Evolutionary conservation across 2,888 invertebrate genomes (phyloP), one percentile per base, ranked within the genome.

Genomic region (Lordiphosa fenestrarum): DNA sequence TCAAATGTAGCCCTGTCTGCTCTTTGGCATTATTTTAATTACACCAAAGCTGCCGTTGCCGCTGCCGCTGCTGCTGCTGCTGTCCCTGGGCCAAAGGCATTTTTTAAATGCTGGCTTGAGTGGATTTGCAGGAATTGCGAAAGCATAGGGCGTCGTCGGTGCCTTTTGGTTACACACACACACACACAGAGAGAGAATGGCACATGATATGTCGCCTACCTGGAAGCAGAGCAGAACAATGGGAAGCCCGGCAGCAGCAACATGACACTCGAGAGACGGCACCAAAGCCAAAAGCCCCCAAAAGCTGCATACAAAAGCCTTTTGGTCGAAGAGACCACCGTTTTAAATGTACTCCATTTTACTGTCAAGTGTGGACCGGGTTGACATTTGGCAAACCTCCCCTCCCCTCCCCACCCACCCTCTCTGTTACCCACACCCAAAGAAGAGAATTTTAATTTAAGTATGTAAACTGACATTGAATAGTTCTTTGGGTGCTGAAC

Each of bases 341-440:
- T 80, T 85, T 30, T 85, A 78, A 85, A 85, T 72, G 81, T 85
- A 76, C 85, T 83, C 85, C 77, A 85, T 85, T 78, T 78, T 85
- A 85, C 82, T 85, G 85, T 84, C 78, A 85, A 85, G 86, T 80
- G 74, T 60, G 71, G 69, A 70, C 63, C 58, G 66, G 73, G 77
- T 85, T 81, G 86, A 80, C 82, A 80, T 82, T 84, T 67, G 63
- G 57, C 65, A 76, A 71, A 35, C 48, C 7, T n/a, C 33, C 21
- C 35, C 10, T 13, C 13, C 6, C 13, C 55, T 50, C 19, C 2
- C 3, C 2, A 2, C 19, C 19, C 19, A 19, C 19, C 2, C 3
- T 0, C 19, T 15, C 15, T 15, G 1, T 15, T 15, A 19, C 19
- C 19, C 3, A 1, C 19, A 19, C 19, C 19, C 19, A 19, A 56